These are phyloP conservation scores for Sphyrna mokarran DNA, from an alignment of 2,113 vertebrate species.

Conservation along the genomic window DNA sequence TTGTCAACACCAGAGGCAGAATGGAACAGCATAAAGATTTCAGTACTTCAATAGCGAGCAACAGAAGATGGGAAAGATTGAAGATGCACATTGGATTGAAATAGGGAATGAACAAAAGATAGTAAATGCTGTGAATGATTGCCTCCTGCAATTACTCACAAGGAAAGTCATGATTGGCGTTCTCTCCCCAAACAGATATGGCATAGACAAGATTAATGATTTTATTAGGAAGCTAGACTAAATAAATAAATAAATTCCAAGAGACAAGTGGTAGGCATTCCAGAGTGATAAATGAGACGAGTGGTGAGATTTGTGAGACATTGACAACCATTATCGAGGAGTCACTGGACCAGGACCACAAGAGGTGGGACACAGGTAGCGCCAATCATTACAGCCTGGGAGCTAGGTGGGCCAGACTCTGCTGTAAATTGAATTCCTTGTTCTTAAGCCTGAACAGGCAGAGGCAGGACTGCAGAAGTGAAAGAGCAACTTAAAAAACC, in stretches of 20 bases:
- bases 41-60: neutral
- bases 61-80: neutral
- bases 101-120: neutral
- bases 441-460: no score
- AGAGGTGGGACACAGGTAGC: no score
- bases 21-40: neutral
- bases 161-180: neutral
- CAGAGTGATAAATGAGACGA: neutral
- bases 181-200: neutral
- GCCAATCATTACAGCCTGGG: no score
- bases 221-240: neutral
- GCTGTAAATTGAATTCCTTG: no score
- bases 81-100: neutral
- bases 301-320: neutral
- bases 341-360: neutral
- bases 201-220: neutral
- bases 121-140: neutral
- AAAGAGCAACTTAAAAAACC: no score
- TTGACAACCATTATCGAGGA: neutral
- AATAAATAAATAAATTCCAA: neutral
- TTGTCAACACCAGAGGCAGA: neutral
- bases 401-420: no score
- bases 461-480: no score
- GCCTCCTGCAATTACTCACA: neutral
- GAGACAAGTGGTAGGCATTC: neutral